Base-by-base conservation (phyloP, 2,888 invertebrate genomes). In the Cistogaster globosa region DNA sequence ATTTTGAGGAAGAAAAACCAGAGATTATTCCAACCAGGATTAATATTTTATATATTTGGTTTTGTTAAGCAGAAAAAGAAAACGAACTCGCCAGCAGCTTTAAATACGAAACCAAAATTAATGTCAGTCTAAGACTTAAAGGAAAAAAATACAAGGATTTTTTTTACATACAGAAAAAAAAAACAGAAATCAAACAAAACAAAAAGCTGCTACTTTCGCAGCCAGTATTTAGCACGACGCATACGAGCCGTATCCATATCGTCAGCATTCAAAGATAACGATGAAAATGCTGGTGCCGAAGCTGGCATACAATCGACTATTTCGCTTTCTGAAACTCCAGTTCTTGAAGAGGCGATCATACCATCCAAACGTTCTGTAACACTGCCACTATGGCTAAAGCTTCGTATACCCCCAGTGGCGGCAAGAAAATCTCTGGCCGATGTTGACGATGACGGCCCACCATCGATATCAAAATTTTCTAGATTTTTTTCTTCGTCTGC, bases 251-350 rank as follows among this genome's bases (percentile, higher is more conserved):
- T 75, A 75, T 85, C 68, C 82, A 85, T 78, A 82, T 85, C 85
- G 48, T 51, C 85, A 14, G 78, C 82, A 82, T 85, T 75, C 78
- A 85, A 82, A n/a, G 85, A 85, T 65, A 85, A 62, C 45, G 85
- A 85, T 69, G 85, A 85, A 69, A 85, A 85, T 78, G 85, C 85
- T 74, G 85, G 85, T 58, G 85, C 85, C 3, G 85, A 85, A 65
- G 85, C 81, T 60, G 85, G 85, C 8, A 75, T 78, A 71, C 78
- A 78, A 65, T 68, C 18, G 8, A 85, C 51, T 6, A 71, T 60
- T n/a, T 74, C 74, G 26, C 26, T 12, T 12, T 18, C 51, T 11
- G 48, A 20, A 0, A 68, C 20, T 5, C 20, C 62, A 42, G 11
- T 22, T 0, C 58, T 42, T 9, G 81, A 32, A 36, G 71, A 58